Percentiles rank a stretch among this genome's conserved stretches.
Conservation (phyloP, 1,140 invertebrate species). For the Heliconius eleuchia region DNA sequence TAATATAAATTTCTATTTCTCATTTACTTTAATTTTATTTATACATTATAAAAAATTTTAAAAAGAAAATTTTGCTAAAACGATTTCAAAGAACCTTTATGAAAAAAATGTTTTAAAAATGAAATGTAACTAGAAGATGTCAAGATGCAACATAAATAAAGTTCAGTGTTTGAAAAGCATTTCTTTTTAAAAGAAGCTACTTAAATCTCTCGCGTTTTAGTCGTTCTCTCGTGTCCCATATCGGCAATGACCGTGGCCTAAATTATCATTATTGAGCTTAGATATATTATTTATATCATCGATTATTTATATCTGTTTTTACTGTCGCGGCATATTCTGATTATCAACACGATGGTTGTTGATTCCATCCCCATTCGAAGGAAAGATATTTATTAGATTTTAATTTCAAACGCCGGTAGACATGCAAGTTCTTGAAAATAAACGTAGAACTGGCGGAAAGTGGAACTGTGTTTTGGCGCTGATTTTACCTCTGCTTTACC, state of each 20-base stretch:
- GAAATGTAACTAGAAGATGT: not conserved
- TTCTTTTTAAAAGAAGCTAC: slow-evolving; percentile 14
- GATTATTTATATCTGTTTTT: not conserved
- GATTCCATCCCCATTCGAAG: too few species aligned
- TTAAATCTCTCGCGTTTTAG: slow-evolving; percentile 4
- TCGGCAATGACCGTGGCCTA: slow-evolving; percentile 13
- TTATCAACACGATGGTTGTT: too few species aligned
- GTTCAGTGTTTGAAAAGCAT: slow-evolving; percentile 15
- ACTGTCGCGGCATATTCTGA: too few species aligned
- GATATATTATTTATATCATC: not conserved
- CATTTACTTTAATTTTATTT: too few species aligned
- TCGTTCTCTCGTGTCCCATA: not conserved
- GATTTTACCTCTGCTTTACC: too few species aligned
- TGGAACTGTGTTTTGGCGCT: too few species aligned
- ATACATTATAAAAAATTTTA: too few species aligned
- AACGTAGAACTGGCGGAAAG: too few species aligned
- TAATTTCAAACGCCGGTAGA: too few species aligned
- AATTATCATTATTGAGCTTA: not conserved
- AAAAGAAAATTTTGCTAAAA: not conserved
- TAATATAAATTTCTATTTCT: too few species aligned
- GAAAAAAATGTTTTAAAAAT: not conserved
- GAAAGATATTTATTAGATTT: too few species aligned
- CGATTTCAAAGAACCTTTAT: not conserved
- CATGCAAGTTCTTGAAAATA: too few species aligned
- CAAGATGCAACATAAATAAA: slow-evolving; percentile 6